Conservation (phyloP, 2,888 invertebrate genomes). For the Hirtodrosophila confusa region DNA sequence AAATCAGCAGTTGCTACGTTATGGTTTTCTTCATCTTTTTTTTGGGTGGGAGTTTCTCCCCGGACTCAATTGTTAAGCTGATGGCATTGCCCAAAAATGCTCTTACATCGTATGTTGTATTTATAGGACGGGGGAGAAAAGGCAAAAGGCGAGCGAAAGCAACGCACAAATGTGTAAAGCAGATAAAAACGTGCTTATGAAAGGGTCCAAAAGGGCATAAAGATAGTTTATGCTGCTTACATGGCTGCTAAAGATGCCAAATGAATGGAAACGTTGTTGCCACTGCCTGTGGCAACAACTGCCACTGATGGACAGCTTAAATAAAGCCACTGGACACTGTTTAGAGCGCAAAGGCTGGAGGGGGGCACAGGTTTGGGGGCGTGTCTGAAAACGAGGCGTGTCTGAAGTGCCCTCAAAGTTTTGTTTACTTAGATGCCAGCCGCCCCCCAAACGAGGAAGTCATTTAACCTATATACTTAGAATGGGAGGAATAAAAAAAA, state of each 20-base stretch:
- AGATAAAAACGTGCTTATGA: constrained; percentile 76
- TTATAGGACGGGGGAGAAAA: constrained; percentile 5
- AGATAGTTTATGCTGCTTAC: constrained; percentile 63
- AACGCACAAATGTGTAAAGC: constrained; percentile 71
- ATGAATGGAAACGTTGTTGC: constrained; percentile 17
- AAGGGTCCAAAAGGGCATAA: constrained; percentile 63
- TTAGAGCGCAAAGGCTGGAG: not conserved
- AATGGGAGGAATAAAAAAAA: not conserved
- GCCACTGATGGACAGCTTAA: constrained; percentile 41
- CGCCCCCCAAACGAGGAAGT: constrained; percentile 60
- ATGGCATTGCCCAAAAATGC: constrained; percentile 1
- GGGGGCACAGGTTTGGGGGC: constrained; percentile 12
- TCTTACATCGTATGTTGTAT: constrained; percentile 23
- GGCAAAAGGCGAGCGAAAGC: not conserved
- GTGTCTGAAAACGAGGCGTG: constrained; percentile 50
- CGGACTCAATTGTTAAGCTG: constrained; percentile 34
- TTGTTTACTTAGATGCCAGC: constrained; percentile 42
- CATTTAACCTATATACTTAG: constrained; percentile 65
- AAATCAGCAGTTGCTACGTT: constrained; percentile 59
- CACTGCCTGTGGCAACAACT: constrained; percentile 45
- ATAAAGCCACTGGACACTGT: constrained; percentile 55
- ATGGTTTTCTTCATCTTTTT: not conserved
- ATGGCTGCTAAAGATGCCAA: constrained; percentile 16
- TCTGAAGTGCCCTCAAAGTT: constrained; percentile 44
- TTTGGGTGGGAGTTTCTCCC: too few relatives aligned